These are phyloP conservation scores for Clarias batrachus DNA, from an alignment of 2,113 vertebrate genomes.

Conservation along the genomic window DNA sequence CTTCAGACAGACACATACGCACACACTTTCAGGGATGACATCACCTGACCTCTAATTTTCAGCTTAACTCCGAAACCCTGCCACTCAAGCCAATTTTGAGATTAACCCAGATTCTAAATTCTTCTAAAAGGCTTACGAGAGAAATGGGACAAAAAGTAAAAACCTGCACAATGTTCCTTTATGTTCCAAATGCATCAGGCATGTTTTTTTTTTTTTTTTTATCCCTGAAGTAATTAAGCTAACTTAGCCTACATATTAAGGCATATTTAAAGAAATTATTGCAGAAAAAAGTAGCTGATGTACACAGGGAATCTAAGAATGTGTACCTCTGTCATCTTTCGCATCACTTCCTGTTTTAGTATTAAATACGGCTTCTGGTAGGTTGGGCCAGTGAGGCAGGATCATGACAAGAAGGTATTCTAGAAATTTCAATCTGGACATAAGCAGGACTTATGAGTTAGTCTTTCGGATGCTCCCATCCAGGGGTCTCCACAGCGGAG, in stretches of 20 bases:
- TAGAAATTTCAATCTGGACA: background rate
- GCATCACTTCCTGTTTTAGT: background rate
- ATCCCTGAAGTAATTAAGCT: background rate
- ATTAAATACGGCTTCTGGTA: background rate
- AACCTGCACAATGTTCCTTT: background rate
- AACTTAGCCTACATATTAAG: background rate
- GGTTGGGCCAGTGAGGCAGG: background rate
- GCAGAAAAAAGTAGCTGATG: background rate
- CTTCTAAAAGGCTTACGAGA: background rate
- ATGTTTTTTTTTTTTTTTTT: background rate
- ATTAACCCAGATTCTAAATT: slow-evolving; percentile 11
- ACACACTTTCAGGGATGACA: background rate
- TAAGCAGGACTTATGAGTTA: too few relatives aligned
- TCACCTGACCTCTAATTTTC: background rate
- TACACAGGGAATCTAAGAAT: background rate
- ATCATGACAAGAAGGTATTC: background rate
- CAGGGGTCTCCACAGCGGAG: too few relatives aligned
- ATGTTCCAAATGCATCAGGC: background rate
- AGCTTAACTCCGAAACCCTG: background rate
- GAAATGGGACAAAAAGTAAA: background rate
- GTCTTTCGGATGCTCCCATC: too few relatives aligned
- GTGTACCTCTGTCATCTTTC: background rate
- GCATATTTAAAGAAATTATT: background rate
- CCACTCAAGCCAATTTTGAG: background rate
- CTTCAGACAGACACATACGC: background rate